Base-by-base conservation (phyloP, 2,888 invertebrate genomes). In the Hylaea fasciaria region DNA sequence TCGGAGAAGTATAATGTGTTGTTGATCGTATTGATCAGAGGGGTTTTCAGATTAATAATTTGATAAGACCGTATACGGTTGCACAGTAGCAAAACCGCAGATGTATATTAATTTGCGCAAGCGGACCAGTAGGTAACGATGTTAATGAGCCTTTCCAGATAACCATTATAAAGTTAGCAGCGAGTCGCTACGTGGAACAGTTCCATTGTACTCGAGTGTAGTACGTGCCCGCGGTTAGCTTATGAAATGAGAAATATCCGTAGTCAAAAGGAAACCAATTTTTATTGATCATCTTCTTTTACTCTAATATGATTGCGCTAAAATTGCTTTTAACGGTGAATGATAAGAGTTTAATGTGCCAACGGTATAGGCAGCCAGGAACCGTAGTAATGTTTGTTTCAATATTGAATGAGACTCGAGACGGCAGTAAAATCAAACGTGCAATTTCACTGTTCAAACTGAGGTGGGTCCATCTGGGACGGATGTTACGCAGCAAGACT, bases 341-440 rank as follows among this genome's bases (percentile, higher is more conserved):
- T 82, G 85, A 89, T 89, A 83, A 86, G 81, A 82, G 80, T 82
- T 87, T 86, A 83, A 87, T 85, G 82, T 80, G 70, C 72, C 78
- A 89, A 87, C 89, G 88, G 89, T 85, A 86, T 73, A 82, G 2
- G 22, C 22, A 72, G 62, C 66, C 68, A 73, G 74, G 70, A 81
- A 80, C 83, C 79, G 81, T 81, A 83, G 78, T 78, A 82, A 80
- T 83, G 82, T 82, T 83, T 81, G 82, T 80, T 82, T 83, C 82
- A 83, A 86, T 85, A 86, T 85, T 82, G 82, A 83, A 86, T 83
- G 77, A 79, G 79, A 76, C 73, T 74, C 73, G 65, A 74, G 76
- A 70, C 73, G 66, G 69, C 70, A 72, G 74, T 79, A 76, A 81
- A 79, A 77, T 74, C 76, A 77, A 76, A 65, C 74, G 75, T 71